phyloP scores from a whole-genome alignment of 2,888 invertebrate species.

The Polylopha cassiicola region DNA sequence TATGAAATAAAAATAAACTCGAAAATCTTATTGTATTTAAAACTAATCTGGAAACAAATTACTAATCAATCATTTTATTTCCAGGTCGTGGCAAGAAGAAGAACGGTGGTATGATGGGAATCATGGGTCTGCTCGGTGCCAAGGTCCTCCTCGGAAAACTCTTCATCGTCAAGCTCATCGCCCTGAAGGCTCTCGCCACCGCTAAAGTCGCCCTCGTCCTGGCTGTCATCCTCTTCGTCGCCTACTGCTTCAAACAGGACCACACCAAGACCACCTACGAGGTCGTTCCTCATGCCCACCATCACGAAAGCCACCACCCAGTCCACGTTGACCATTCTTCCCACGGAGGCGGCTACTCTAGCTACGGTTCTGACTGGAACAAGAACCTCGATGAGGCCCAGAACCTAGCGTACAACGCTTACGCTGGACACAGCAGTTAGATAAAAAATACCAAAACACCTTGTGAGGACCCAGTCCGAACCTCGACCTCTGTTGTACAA shows the following conservation, averaged over 20 bases:
- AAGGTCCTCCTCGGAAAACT: conserved; percentile 72
- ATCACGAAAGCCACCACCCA: conserved; percentile 79
- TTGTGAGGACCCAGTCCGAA: conserved; percentile 22
- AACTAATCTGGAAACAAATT: conserved; percentile 14
- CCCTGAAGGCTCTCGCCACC: conserved; percentile 88
- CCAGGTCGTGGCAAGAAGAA: conserved; percentile 85
- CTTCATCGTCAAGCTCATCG: conserved; percentile 86
- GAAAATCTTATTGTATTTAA: conserved; percentile 16
- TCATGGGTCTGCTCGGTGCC: conserved; percentile 79
- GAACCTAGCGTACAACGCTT: conserved; percentile 83
- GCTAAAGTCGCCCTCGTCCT: conserved; percentile 89
- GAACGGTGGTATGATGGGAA: conserved; percentile 81
- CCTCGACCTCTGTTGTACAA: conserved; percentile 62
- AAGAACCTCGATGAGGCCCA: conserved; percentile 81
- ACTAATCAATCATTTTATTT: conserved; percentile 30
- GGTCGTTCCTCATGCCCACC: conserved; percentile 65
- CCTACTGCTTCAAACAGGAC: conserved; percentile 65
- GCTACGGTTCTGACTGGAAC: conserved; percentile 68
- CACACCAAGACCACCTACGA: conserved; percentile 68
- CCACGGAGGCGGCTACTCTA: conserved; percentile 56
- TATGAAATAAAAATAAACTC: conserved; percentile 15
- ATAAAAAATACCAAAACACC: conserved; percentile 36
- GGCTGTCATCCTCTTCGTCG: conserved; percentile 80
- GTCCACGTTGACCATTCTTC: conserved; percentile 74
- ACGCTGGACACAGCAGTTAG: conserved; percentile 59